phyloP scores from a whole-genome alignment of 30 jellyfish, hydroid and myxozoan species.

The Phacellophora camtschatica region DNA sequence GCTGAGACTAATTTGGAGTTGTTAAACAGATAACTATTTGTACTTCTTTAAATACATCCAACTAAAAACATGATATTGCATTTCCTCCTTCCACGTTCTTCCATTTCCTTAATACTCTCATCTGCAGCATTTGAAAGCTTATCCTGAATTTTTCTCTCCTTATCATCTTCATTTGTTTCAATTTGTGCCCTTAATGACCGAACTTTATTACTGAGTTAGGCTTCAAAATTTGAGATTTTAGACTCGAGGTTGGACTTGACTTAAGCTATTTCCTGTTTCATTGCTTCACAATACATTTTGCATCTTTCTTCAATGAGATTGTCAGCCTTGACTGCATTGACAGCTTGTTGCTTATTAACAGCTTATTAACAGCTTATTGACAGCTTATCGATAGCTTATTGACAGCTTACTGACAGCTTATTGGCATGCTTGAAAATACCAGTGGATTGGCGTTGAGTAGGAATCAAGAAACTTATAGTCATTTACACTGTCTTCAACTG shows the following conservation, averaged over 20 bases:
- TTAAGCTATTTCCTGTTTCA: conserved; percentile 19
- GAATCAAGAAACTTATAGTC: conserved; percentile 27
- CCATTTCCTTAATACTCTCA: conserved; percentile 12
- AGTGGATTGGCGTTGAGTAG: conserved; percentile 3
- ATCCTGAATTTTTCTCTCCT: conserved; percentile 6
- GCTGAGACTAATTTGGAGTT: conserved; percentile 19
- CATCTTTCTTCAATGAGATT: conserved; percentile 22
- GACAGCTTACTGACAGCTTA: too few relatives aligned
- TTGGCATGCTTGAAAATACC: conserved; percentile 22
- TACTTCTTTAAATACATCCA: conserved; percentile 31
- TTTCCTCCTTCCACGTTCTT: neutral
- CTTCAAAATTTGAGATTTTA: conserved; percentile 11
- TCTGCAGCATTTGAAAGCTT: conserved; percentile 5
- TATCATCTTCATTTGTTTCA: neutral
- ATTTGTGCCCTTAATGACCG: conserved; percentile 20
- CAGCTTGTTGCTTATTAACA: conserved; percentile 17
- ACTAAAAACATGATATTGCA: conserved; percentile 15
- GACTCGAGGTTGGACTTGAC: conserved; percentile 33
- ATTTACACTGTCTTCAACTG: too few relatives aligned
- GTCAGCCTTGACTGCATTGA: conserved; percentile 21
- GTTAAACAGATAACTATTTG: conserved; percentile 29
- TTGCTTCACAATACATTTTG: conserved; percentile 2
- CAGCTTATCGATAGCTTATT: too few relatives aligned
- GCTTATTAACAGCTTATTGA: too few relatives aligned
- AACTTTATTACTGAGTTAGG: neutral